Base-by-base conservation (phyloP, 2,888 invertebrate species). In the Drosophila pegasa region DNA sequence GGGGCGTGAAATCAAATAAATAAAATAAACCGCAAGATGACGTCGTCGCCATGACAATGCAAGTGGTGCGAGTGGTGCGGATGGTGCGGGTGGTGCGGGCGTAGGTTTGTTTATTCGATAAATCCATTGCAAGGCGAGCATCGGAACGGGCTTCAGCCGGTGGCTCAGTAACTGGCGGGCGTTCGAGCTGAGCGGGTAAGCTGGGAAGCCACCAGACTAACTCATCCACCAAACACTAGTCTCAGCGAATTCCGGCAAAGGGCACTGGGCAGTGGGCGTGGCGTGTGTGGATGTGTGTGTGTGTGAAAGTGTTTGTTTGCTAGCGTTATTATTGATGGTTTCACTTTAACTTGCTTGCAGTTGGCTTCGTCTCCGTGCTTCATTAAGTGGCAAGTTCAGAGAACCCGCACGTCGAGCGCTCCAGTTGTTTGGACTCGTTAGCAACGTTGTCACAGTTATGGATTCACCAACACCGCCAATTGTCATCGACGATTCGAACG, bases 401-500 rank as follows among this genome's bases (percentile, higher is more conserved):
- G 59, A 60, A 18, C 14, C 47, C 48, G 38, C 52, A 71, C 38
- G 14, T 43, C 54, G 50, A 57, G 60, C 55, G 56, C 62, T 43
- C n/a, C 57, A 61, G 48, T 81, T 74, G 82, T 78, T 78, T 57
- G 67, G 56, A 63, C 51, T 69, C 82, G 78, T 73, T 73, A 75
- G 68, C 79, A 75, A 71, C 80, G 71, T 76, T 77, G 82, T 77
- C 79, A 79, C 75, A 78, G 82, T 78, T 75, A 92, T 92, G 92
- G 92, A 92, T 80, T 92, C 92, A 84, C 91, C 91, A 85, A 91
- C 90, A 87, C 91, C 91, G 88, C 80, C 90, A 91, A 92, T 91
- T 85, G 91, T 90, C 83, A 83, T 91, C 90, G 93, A 94, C 89
- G 93, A 94, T 92, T 92, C 92, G 86, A 93, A 93, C 92, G 93